phyloP scores from a whole-genome alignment of 2,797 vertebrate genomes.

The Lithobates pipiens region DNA sequence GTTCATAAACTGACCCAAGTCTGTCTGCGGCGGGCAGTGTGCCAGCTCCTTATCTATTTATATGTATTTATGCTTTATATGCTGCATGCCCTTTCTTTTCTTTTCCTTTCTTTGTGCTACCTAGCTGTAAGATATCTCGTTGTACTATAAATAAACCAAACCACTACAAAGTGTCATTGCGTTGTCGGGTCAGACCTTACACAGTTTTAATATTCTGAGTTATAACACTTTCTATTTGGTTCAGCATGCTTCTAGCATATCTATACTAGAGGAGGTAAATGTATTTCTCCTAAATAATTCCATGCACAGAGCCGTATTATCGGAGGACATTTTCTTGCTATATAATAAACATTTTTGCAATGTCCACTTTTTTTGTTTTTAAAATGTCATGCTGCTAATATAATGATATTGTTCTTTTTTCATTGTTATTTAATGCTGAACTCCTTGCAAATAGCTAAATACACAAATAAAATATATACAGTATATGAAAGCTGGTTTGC shows the following conservation, averaged over 20 bases:
- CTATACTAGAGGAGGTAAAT: background rate
- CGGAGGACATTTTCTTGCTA: too few species aligned
- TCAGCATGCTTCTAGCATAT: background rate
- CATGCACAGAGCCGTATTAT: too few species aligned
- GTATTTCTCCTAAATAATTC: too few species aligned
- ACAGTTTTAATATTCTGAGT: constrained; percentile 41
- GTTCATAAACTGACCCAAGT: constrained; percentile 9
- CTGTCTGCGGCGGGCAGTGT: constrained; percentile 23
- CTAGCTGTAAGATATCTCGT: constrained; percentile 6
- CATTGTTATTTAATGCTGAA: too few species aligned
- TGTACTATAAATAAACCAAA: constrained; percentile 52
- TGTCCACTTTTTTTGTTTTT: too few species aligned
- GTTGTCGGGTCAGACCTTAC: constrained; percentile 30
- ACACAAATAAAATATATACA: too few species aligned
- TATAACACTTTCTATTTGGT: constrained; percentile 24
- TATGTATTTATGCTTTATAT: constrained; percentile 53
- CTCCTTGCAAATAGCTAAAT: too few species aligned
- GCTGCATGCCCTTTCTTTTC: constrained; percentile 30
- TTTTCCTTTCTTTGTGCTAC: constrained; percentile 38
- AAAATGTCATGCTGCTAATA: too few species aligned
- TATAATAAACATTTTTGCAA: too few species aligned
- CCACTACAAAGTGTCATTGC: constrained; percentile 40
- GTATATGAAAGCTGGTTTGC: too few species aligned
- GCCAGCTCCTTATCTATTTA: constrained; percentile 35
- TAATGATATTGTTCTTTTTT: too few species aligned